Conservation (phyloP, 1,140 invertebrate species). For the Drosophila varians region DNA sequence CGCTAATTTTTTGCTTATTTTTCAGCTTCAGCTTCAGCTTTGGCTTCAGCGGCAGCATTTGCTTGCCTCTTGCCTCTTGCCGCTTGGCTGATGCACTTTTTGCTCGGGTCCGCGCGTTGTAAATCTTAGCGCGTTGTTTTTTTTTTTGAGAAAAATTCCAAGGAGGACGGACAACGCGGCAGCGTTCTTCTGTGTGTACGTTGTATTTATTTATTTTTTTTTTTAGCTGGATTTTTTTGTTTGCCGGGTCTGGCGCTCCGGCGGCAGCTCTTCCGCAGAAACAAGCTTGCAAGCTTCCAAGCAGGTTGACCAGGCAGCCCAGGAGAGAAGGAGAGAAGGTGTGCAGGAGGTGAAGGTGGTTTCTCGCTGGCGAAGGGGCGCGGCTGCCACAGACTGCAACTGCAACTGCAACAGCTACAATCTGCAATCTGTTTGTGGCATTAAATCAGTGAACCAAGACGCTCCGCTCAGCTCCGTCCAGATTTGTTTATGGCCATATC, state of each 20-base stretch:
- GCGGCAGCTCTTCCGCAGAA: slow-evolving; percentile 70
- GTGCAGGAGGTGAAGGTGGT: slow-evolving; percentile 37
- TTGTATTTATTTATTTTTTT: slow-evolving; percentile 3
- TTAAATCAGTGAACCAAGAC: slow-evolving; percentile 81
- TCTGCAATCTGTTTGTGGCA: slow-evolving; percentile 81
- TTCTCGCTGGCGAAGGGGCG: slow-evolving; percentile 22
- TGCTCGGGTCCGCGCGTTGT: slow-evolving; percentile 33
- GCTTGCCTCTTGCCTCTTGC: slow-evolving; percentile 25
- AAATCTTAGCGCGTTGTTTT: slow-evolving; percentile 48
- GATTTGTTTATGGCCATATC: slow-evolving; percentile 70
- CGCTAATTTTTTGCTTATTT: slow-evolving; percentile 55
- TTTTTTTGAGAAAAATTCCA: slow-evolving; percentile 53
- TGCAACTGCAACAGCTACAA: slow-evolving; percentile 35
- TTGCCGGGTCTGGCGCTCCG: slow-evolving; percentile 51
- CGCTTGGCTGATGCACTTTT: slow-evolving; percentile 20
- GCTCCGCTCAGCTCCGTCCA: slow-evolving; percentile 53
- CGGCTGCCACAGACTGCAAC: slow-evolving; percentile 21
- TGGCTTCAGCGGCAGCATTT: slow-evolving; percentile 40
- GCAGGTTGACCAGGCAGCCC: slow-evolving; percentile 44
- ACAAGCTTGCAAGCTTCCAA: slow-evolving; percentile 70
- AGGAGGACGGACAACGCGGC: slow-evolving; percentile 34
- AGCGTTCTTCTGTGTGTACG: slow-evolving; percentile 33
- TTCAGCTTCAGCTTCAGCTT: slow-evolving; percentile 5
- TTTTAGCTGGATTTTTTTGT: slow-evolving; percentile 8
- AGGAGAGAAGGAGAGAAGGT: slow-evolving; percentile 32